A percentile compares a stretch with the other conserved stretches of the same genome.
Conservation (phyloP, 2,888 invertebrate genomes). For the Lasioglossum marginatum region DNA sequence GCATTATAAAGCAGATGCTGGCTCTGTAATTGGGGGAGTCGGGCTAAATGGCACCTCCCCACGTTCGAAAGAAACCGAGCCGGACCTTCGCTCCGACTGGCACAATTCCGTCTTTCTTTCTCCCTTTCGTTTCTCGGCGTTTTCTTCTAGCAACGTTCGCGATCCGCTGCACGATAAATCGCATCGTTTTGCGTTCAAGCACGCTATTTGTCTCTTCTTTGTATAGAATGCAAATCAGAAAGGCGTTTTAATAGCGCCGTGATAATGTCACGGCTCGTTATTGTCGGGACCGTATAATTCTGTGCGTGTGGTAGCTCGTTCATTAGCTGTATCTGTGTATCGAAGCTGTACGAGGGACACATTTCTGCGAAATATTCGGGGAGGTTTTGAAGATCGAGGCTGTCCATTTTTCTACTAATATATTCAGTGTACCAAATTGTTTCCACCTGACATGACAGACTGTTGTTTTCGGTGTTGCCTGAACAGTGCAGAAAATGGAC, state of each 20-base stretch:
- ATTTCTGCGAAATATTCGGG: too few relatives aligned
- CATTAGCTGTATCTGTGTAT: background rate
- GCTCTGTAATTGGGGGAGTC: constrained; percentile 29
- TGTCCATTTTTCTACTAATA: too few relatives aligned
- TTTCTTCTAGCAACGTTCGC: background rate
- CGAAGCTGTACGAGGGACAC: background rate
- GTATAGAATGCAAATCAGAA: constrained; percentile 1
- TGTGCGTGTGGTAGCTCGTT: background rate
- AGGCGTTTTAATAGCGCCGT: background rate
- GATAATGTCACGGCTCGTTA: background rate
- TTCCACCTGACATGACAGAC: background rate
- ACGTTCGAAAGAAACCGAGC: constrained; percentile 19
- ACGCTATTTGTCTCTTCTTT: constrained; percentile 12
- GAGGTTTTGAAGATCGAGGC: too few relatives aligned
- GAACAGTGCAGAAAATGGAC: background rate
- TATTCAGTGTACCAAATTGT: background rate
- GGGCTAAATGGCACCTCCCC: constrained; percentile 31
- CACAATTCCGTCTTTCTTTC: constrained; percentile 24
- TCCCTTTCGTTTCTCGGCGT: background rate
- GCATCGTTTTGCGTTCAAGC: background rate
- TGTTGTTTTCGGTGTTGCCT: background rate
- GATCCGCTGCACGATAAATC: constrained; percentile 9
- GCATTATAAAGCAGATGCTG: constrained; percentile 38
- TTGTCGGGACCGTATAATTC: background rate
- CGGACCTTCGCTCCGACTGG: constrained; percentile 33